Evolutionary conservation across 2,797 vertebrate genomes (phyloP).

Genomic region (Cyclura pinguis): DNA sequence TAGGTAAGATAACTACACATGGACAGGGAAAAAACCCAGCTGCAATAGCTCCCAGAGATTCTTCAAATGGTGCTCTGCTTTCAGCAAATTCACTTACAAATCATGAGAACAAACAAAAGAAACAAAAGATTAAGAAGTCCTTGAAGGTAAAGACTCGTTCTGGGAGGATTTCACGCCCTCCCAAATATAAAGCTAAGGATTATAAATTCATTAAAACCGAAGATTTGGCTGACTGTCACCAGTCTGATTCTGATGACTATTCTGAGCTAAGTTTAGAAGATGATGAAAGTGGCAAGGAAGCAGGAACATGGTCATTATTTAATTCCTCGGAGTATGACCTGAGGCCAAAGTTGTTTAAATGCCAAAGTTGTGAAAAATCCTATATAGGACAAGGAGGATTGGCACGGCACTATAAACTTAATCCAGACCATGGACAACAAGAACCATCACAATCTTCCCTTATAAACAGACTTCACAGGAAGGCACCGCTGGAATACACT

Average conservation of each 20-base stretch:
- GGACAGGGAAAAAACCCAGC: slow-evolving; percentile 4
- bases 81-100: slow-evolving; percentile 37
- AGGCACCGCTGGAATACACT: background rate
- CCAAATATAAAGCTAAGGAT: slow-evolving; percentile 95
- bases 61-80: background rate
- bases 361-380: slow-evolving; percentile 91
- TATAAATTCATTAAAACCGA: slow-evolving; percentile 97
- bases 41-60: background rate
- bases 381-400: slow-evolving; percentile 94
- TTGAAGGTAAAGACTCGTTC: slow-evolving; percentile 93
- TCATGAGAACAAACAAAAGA: slow-evolving; percentile 75
- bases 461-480: slow-evolving; percentile 57
- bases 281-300: slow-evolving; percentile 84
- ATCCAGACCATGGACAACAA: slow-evolving; percentile 85
- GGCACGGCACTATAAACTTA: slow-evolving; percentile 92
- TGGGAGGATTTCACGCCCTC: slow-evolving; percentile 92
- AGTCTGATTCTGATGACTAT: slow-evolving; percentile 95
- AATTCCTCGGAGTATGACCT: slow-evolving; percentile 79
- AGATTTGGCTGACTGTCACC: slow-evolving; percentile 90
- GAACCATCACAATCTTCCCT: slow-evolving; percentile 55
- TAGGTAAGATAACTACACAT: slow-evolving; percentile 61
- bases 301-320: slow-evolving; percentile 68
- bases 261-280: slow-evolving; percentile 93
- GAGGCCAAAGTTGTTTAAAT: slow-evolving; percentile 88
- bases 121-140: slow-evolving; percentile 84